These are phyloP conservation scores for Pseudonaja textilis DNA, from an alignment of 2,113 vertebrate species.

Conservation along the genomic window DNA sequence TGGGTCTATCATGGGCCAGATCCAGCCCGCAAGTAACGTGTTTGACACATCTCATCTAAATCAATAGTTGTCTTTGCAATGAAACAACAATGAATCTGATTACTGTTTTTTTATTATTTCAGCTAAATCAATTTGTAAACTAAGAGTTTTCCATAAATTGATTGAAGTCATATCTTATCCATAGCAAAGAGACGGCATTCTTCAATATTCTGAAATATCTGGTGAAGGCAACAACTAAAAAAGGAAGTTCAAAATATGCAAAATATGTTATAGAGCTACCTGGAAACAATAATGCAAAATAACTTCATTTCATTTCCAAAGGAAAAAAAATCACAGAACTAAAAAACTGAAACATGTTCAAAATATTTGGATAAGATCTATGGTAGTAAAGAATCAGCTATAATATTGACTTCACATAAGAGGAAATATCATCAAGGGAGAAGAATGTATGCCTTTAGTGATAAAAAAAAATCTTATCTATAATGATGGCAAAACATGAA, in stretches of 20 bases:
- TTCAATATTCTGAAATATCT: neutral
- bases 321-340: neutral
- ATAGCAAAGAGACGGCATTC: neutral
- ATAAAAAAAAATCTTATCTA: neutral
- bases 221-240: neutral
- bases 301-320: neutral
- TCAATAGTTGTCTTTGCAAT: neutral
- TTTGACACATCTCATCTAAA: too few relatives aligned
- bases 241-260: neutral
- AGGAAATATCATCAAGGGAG: neutral
- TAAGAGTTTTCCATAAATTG: neutral
- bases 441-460: neutral
- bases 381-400: neutral
- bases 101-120: neutral
- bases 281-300: neutral
- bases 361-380: neutral
- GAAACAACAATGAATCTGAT: neutral
- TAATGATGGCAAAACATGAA: neutral
- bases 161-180: neutral
- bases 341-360: neutral
- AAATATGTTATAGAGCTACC: neutral
- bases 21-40: rapidly evolving
- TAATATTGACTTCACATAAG: neutral
- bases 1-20: too few relatives aligned
- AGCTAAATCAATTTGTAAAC: neutral